phyloP scores from a whole-genome alignment of 2,113 vertebrate species.

The Strix uralensis region DNA sequence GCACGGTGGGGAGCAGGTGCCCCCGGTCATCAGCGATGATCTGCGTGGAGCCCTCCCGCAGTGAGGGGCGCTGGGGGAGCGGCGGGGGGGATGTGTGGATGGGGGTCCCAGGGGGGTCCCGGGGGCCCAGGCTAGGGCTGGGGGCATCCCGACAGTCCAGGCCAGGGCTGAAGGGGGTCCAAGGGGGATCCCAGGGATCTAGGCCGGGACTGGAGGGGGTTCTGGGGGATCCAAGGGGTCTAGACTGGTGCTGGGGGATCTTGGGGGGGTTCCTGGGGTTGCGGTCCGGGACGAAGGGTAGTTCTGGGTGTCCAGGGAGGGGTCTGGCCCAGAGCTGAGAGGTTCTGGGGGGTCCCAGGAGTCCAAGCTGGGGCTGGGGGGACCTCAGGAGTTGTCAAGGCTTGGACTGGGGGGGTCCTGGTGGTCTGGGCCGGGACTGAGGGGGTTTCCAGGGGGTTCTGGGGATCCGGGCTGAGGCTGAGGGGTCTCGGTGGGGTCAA shows the following conservation, averaged over 20 bases:
- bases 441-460: too few species aligned
- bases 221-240: too few species aligned
- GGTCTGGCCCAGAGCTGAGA: not conserved
- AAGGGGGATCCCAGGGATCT: too few species aligned
- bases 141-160: too few species aligned
- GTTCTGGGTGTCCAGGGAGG: not conserved
- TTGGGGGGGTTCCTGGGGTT: too few species aligned
- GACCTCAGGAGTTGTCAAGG: too few species aligned
- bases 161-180: too few species aligned
- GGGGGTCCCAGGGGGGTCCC: not conserved
- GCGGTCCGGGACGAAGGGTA: too few species aligned
- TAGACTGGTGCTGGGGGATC: too few species aligned
- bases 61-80: not conserved
- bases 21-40: conserved; percentile 68
- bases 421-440: not conserved
- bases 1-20: conserved; percentile 64
- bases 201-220: too few species aligned
- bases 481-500: not conserved
- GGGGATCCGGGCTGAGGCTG: not conserved
- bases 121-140: too few species aligned
- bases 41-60: conserved; percentile 59
- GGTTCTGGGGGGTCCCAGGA: not conserved
- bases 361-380: not conserved
- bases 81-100: rapidly evolving
- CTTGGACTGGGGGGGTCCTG: not conserved